phyloP scores from a whole-genome alignment of 2,888 invertebrate species.

The Steromphala cineraria region DNA sequence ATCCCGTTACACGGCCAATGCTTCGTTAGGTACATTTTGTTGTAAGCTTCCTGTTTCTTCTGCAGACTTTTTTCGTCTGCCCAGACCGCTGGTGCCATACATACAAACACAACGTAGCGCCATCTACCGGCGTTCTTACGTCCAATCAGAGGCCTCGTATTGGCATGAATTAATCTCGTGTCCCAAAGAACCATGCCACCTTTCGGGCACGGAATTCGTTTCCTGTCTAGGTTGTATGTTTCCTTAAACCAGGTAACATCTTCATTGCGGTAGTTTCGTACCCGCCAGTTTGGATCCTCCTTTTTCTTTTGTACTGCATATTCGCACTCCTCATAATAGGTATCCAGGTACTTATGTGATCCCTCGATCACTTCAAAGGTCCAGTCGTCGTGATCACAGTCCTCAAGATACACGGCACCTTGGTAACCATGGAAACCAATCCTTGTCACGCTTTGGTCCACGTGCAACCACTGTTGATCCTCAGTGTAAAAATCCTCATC shows the following conservation, averaged over 20 bases:
- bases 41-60: slow-evolving; percentile 54
- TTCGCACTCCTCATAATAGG: not conserved
- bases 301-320: not conserved
- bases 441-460: slow-evolving; percentile 58
- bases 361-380: slow-evolving; percentile 47
- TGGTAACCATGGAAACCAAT: slow-evolving; percentile 65
- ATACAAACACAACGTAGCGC: slow-evolving; percentile 64
- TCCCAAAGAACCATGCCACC: slow-evolving; percentile 70
- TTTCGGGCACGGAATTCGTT: slow-evolving; percentile 59
- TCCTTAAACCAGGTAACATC: slow-evolving; percentile 48
- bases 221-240: slow-evolving; percentile 47
- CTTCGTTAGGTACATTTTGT: slow-evolving; percentile 48
- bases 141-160: slow-evolving; percentile 55
- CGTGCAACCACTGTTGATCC: slow-evolving; percentile 58
- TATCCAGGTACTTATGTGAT: slow-evolving; percentile 41
- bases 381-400: slow-evolving; percentile 52
- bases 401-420: slow-evolving; percentile 55
- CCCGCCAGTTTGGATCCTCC: not conserved
- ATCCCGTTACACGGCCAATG: slow-evolving; percentile 66
- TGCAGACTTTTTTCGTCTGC: slow-evolving; percentile 49
- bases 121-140: slow-evolving; percentile 55
- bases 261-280: slow-evolving; percentile 34
- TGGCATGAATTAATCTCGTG: slow-evolving; percentile 66
- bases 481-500: slow-evolving; percentile 45
- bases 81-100: slow-evolving; percentile 68